Evolutionary conservation across 2,888 invertebrate genomes (phyloP), one percentile per base, ranked within the genome.

Genomic region (Ashinkailepas kermadecensis): DNA sequence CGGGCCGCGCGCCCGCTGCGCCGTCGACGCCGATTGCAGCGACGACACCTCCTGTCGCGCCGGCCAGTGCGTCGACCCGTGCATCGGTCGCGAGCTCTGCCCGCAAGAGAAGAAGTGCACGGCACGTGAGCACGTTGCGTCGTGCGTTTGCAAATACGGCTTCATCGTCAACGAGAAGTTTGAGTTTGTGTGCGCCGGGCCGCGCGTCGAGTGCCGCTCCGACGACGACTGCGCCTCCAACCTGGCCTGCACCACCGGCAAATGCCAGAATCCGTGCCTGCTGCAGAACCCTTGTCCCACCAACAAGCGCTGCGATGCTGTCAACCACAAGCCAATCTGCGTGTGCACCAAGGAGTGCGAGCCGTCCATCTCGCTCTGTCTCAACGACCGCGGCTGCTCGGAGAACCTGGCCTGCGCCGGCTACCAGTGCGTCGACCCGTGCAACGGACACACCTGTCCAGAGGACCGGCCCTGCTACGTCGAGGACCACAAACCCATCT

Each of bases 401-500:
- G 90, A 92, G 85, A 92, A 94, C 86, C 91, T 93, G 88, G 94
- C 95, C 85, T 96, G 96, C 89, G 91, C 92, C 88, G 94, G 94
- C 88, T 95, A 93, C 89, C 92, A 94, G 89, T 96, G 96, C 88
- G 92, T 94, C 89, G 94, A 96, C 89, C 96, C 96, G 85, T 96
- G 96, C 89, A 91, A 91, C 88, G 92, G 92, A 87, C 93, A 93
- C 87, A 93, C 93, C 88, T 95, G 95, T 89, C 93, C 94, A 86
- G 91, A 91, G 86, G 92, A 92, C 87, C 93, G 94, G 85, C 95
- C 96, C 86, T 96, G 96, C 90, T 93, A 93, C 89, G 95, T 95
- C 86, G 95, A 95, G 91, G 94, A 95, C 89, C 96, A 96, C 91
- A 94, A 93, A 90, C 94, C 96, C 86, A 93, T 94, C 89, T 96